phyloP scores from a whole-genome alignment of 2,888 invertebrate genomes.

The Catonia carolina region DNA sequence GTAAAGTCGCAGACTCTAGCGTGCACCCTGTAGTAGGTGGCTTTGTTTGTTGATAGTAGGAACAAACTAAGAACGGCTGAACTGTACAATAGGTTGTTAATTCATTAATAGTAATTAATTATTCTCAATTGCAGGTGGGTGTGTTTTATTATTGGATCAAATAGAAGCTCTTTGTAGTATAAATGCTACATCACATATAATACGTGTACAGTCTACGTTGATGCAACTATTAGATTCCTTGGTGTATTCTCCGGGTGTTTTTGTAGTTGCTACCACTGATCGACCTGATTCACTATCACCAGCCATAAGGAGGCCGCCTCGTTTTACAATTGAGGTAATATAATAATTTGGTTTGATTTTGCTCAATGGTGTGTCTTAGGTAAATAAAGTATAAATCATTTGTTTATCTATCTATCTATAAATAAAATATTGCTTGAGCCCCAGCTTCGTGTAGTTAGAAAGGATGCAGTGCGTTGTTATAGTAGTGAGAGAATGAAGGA shows the following conservation, averaged over 20 bases:
- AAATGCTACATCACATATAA: slow-evolving; percentile 28
- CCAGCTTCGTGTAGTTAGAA: too few species aligned
- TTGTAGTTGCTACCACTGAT: slow-evolving; percentile 51
- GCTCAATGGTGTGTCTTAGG: background rate
- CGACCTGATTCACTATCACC: slow-evolving; percentile 46
- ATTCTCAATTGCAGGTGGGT: slow-evolving; percentile 40
- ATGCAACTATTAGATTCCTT: slow-evolving; percentile 47
- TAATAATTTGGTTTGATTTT: slow-evolving; percentile 2
- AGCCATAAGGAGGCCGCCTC: slow-evolving; percentile 47
- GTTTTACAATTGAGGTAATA: slow-evolving; percentile 52
- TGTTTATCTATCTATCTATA: too few species aligned
- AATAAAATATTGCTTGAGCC: too few species aligned
- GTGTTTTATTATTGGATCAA: slow-evolving; percentile 44
- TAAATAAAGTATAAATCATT: too few species aligned
- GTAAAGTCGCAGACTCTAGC: too few species aligned
- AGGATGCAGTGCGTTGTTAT: too few species aligned
- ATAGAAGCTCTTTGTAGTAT: slow-evolving; percentile 45
- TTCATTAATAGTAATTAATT: too few species aligned
- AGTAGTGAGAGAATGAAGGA: too few species aligned
- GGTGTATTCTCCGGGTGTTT: slow-evolving; percentile 39
- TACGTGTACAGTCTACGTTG: slow-evolving; percentile 40
- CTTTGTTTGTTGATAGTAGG: too few species aligned
- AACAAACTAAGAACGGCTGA: too few species aligned
- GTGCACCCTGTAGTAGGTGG: too few species aligned
- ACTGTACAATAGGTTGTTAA: too few species aligned